These are phyloP conservation scores for Gambusia holbrooki DNA, from an alignment of 2,113 vertebrate genomes.

Conservation along the genomic window DNA sequence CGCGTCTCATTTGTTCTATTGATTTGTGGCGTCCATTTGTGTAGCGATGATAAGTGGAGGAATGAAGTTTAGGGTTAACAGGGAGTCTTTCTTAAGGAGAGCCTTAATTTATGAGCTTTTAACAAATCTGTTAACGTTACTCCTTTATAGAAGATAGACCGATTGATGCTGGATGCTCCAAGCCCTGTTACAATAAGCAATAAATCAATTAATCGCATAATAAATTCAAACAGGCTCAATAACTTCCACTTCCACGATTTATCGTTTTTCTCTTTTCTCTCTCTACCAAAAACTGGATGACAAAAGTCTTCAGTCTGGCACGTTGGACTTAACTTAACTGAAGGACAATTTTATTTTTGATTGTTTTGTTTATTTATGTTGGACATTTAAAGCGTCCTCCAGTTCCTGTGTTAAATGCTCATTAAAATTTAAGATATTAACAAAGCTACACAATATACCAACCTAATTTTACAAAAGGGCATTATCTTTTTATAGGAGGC, in stretches of 20 bases:
- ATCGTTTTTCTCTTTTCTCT: no score
- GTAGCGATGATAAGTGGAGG: constrained; percentile 7
- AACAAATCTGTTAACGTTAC: neutral
- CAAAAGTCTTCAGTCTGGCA: no score
- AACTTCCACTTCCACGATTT: no score
- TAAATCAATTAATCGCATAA: neutral
- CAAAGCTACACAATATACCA: neutral
- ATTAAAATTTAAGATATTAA: neutral
- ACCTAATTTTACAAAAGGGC: neutral
- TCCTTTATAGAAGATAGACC: neutral
- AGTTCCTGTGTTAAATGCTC: no score
- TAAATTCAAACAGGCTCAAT: neutral
- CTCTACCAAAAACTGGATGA: no score
- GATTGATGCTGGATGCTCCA: neutral
- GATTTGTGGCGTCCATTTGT: constrained; percentile 12
- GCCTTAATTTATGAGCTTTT: neutral
- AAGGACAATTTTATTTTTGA: no score
- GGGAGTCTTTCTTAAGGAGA: neutral
- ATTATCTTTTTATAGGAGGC: neutral
- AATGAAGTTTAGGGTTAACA: neutral
- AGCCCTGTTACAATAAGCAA: neutral
- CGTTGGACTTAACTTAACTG: no score
- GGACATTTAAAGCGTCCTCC: no score
- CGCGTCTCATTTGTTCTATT: constrained; percentile 9
- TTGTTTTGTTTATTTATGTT: no score